These are phyloP conservation scores for Tetraneura akinire DNA, from an alignment of 1,140 invertebrate genomes.

Conservation along the genomic window DNA sequence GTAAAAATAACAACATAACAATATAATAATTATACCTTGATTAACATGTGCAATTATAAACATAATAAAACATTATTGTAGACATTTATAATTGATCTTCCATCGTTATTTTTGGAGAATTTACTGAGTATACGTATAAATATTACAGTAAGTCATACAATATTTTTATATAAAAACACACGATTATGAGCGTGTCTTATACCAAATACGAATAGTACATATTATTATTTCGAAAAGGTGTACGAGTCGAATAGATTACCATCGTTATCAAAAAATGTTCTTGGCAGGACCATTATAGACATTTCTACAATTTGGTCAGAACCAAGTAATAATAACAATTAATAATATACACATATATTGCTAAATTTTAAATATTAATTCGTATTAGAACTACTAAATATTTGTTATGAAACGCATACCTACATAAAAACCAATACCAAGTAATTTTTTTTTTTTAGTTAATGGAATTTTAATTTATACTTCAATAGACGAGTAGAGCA, in stretches of 20 bases:
- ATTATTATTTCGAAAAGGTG: neutral
- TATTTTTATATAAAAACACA: neutral
- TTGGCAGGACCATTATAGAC: neutral
- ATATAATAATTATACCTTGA: neutral
- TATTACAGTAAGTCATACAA: constrained; percentile 12
- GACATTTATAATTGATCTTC: constrained; percentile 44
- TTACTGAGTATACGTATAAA: neutral
- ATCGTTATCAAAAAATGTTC: neutral
- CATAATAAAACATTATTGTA: neutral
- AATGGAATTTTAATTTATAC: too few relatives aligned
- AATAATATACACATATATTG: too few relatives aligned
- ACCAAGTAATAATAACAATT: constrained; percentile 42
- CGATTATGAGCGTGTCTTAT: too few relatives aligned
- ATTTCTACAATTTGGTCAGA: constrained; percentile 42
- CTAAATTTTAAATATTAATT: too few relatives aligned
- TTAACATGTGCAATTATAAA: neutral
- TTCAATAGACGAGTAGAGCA: too few relatives aligned
- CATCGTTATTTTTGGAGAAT: neutral
- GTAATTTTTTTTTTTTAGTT: too few relatives aligned
- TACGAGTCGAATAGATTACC: neutral
- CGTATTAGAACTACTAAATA: too few relatives aligned
- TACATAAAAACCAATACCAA: too few relatives aligned
- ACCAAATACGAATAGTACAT: too few relatives aligned
- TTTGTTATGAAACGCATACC: too few relatives aligned
- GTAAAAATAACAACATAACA: neutral